Evolutionary conservation across 2,888 invertebrate genomes (phyloP), one percentile per base, ranked within the genome.

Genomic region (Drosophila longiperda): DNA sequence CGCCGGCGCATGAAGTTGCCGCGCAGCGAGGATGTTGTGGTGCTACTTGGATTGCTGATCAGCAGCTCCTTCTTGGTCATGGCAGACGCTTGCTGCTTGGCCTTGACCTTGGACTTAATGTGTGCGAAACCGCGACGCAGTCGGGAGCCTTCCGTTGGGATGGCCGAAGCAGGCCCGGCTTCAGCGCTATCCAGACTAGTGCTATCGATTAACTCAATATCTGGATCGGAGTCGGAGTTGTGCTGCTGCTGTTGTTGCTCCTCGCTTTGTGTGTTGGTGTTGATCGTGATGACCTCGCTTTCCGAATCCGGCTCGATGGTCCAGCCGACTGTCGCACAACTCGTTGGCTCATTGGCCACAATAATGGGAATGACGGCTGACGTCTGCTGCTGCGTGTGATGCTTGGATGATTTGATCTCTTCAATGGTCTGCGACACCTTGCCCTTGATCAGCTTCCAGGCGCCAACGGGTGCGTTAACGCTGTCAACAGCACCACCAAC

Each of bases 381-480:
- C 26, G 75, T 33, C 64, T 81, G 72, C 64, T 81, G 72, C 65
- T 81, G 67, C 65, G 83, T 54, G 40, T 78, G 70, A 64, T 89
- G 83, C 81, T 93, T 93, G 26, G 93, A 92, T 49, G 92, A 92
- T 83, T 93, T 93, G 48, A 93, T 93, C 42, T 93, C 93, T 82
- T 93, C 93, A 76, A 93, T 91, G 7, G 93, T 93, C 73, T 93
- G 93, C 34, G 93, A 89, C 5, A 93, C 93, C 79, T 92, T 92
- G 60, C 93, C 93, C 78, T 93, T 93, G 74, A 93, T 92, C 60
- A 93, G 78, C 73, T 92, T 92, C 93, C 93, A 93, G 70, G 93
- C 92, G 66, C 93, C 92, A 17, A 92, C 88, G 36, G 91, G 78
- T 36, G 91, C 86, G 36, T 89, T 78, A 68, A 89, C 61, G 53